Evolutionary conservation across 2,113 vertebrate genomes (phyloP), one percentile per base, ranked within the genome.

Genomic region (Tachysurus fulvidraco): DNA sequence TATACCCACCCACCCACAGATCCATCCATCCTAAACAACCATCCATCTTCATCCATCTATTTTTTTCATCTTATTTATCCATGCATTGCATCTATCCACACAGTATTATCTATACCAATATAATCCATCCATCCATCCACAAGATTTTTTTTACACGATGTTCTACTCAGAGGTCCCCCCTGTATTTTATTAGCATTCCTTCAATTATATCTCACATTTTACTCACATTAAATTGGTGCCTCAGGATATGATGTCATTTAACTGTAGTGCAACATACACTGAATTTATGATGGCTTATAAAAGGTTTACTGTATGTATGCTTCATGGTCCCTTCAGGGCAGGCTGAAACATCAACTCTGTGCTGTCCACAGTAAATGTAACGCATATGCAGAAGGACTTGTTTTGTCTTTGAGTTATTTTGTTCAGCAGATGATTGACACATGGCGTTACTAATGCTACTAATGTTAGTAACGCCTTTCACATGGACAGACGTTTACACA

Each of bases 381-480:
- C 25, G 60, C 73, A 41, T 23, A 54, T 83, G 65, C 54, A 83
- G 64, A 64, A 79, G 86, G 8, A 84, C 50, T 74, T 84, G 44
- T 60, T 83, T 82, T 81, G 83, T 89, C 77, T 87, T 44, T 78
- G 23, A 16, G 74, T 21, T 28, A 74, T 28, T 87, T 85, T 82
- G 69, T 54, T 89, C 64, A 77, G 28, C 79, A 87, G 64, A 81
- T 90, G 85, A 90, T 64, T 81, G 79, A 79, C 16, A 79, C 83
- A 86, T 36, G 83, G 86, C 71, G 86, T 85, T 36, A 83, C 84
- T 83, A 86, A 90, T 87, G 83, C 64, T 83, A 60, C 46, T 50
- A 50, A 50, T 50, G 46, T 50, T 50, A 50, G 5, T 50, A 88
- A 90, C 89, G 86, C 85, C 86, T 81, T 80, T 79, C 64, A 50